phyloP scores from a whole-genome alignment of 2,113 vertebrate genomes.

The Pycnonotus jocosus region DNA sequence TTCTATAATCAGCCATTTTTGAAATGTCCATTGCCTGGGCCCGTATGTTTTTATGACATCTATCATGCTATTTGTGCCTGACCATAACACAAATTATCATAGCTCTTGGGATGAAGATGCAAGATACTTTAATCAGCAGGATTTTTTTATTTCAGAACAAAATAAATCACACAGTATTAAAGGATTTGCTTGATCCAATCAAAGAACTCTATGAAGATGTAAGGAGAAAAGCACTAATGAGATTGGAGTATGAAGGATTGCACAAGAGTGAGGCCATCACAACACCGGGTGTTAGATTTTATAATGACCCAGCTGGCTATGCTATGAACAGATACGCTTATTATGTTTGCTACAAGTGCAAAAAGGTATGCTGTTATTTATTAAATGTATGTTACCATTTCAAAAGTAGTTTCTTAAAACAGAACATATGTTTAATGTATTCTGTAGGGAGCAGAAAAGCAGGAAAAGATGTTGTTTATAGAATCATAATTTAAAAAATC shows the following conservation, averaged over 20 bases:
- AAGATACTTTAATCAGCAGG: neutral
- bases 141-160: slow-evolving; percentile 84
- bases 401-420: neutral
- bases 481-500: neutral
- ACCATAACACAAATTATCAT: neutral
- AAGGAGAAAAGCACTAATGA: slow-evolving; percentile 95
- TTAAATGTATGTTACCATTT: neutral
- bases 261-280: slow-evolving; percentile 98
- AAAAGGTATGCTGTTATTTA: slow-evolving; percentile 80
- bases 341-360: slow-evolving; percentile 99
- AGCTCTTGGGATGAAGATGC: neutral
- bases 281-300: slow-evolving; percentile 93
- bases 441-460: neutral
- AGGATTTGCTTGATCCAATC: slow-evolving; percentile 96
- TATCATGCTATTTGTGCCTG: neutral
- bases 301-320: slow-evolving; percentile 94
- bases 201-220: slow-evolving; percentile 98
- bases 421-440: neutral
- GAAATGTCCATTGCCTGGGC: neutral
- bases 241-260: slow-evolving; percentile 94
- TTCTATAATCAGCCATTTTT: neutral
- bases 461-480: neutral
- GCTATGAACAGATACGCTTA: slow-evolving; percentile 99
- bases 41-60: neutral
- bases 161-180: slow-evolving; percentile 96